phyloP scores from a whole-genome alignment of 2,113 vertebrate species.

The Corvus moneduloides region DNA sequence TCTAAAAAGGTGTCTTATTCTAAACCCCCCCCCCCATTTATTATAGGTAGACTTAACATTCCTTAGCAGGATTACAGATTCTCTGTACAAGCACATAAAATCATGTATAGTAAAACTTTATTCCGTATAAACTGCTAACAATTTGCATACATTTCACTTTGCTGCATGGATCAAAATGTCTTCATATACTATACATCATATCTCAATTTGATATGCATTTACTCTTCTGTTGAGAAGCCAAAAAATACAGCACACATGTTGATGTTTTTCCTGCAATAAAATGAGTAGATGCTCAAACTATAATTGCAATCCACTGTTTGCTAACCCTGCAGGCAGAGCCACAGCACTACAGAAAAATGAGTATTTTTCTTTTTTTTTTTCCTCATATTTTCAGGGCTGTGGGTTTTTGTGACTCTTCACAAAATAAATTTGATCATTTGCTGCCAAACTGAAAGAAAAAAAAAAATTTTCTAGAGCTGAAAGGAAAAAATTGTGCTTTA shows the following conservation, averaged over 20 bases:
- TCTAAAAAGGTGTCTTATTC: not conserved
- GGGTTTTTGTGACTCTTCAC: not conserved
- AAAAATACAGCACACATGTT: not conserved
- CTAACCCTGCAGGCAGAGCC: not conserved
- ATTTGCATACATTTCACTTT: constrained; percentile 27
- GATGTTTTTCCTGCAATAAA: constrained; percentile 23
- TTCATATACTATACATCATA: not conserved
- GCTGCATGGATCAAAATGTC: constrained; percentile 15
- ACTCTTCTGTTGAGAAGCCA: not conserved
- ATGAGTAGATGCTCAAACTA: not conserved
- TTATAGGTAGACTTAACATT: not conserved
- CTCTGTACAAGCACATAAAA: not conserved
- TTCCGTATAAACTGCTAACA: not conserved
- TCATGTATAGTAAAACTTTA: not conserved
- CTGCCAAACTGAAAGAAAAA: not conserved
- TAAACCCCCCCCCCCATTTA: not conserved
- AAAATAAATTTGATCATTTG: not conserved
- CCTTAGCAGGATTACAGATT: not conserved
- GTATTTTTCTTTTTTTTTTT: not conserved
- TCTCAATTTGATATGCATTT: constrained; percentile 5
- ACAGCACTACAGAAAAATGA: not conserved
- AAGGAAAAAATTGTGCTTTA: not conserved
- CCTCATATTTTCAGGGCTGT: not conserved
- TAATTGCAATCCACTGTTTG: not conserved
- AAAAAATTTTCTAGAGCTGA: not conserved